Conservation (phyloP, 2,888 invertebrate species). For the Macrophya alboannulata region DNA sequence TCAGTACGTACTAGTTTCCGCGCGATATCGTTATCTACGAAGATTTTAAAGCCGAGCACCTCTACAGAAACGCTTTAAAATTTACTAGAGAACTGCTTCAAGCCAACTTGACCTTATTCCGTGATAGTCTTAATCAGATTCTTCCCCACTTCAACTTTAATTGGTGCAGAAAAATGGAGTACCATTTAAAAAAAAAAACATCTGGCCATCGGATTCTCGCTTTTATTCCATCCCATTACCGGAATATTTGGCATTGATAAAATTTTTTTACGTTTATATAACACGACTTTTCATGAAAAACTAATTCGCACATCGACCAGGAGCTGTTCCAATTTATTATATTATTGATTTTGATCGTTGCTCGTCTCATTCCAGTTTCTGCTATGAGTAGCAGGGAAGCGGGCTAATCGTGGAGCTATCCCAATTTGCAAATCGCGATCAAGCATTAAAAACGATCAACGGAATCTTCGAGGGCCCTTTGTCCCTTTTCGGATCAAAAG, state of each 20-base stretch:
- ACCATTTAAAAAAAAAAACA: neutral
- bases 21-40: neutral
- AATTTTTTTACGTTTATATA: neutral
- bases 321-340: neutral
- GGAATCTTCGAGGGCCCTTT: neutral
- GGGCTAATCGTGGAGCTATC: neutral
- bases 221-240: neutral
- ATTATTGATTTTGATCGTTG: neutral
- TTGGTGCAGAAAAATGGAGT: neutral
- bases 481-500: neutral
- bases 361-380: neutral
- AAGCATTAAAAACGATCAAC: neutral
- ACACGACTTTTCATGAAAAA: neutral
- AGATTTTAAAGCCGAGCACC: constrained; percentile 31
- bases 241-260: neutral
- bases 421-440: neutral
- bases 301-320: too few species aligned
- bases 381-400: neutral
- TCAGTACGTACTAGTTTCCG: neutral
- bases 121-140: constrained; percentile 8
- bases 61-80: constrained; percentile 1
- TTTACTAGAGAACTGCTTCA: neutral
- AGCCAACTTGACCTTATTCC: constrained; percentile 1
- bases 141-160: constrained; percentile 6
- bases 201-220: neutral